Percentiles rank a stretch among this genome's conserved stretches.
Evolutionary conservation across 2,888 invertebrate genomes (phyloP).

Genomic region (Baccha elongata): DNA sequence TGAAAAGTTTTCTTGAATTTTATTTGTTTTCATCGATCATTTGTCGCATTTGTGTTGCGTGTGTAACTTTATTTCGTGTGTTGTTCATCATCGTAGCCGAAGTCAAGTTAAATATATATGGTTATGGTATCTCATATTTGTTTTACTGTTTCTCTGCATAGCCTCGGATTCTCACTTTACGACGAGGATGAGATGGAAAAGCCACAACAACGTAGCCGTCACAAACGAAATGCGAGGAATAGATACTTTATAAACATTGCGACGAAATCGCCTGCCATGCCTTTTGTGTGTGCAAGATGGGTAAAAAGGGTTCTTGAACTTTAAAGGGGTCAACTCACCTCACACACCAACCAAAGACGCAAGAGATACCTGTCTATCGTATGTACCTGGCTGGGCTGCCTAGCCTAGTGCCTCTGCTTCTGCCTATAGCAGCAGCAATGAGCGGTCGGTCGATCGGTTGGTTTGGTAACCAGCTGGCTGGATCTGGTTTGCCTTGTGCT

Average conservation of each 20-base stretch:
- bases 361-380: conserved; percentile 60
- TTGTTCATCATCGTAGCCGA: not conserved
- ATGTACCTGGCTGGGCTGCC: conserved; percentile 36
- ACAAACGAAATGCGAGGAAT: conserved; percentile 42
- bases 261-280: conserved; percentile 67
- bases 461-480: conserved; percentile 25
- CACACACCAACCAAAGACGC: conserved; percentile 47
- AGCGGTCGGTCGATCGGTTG: conserved; percentile 21
- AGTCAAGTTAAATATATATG: not conserved
- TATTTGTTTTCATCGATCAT: conserved; percentile 13
- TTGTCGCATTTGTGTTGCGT: conserved; percentile 22
- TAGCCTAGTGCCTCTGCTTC: conserved; percentile 3
- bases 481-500: conserved; percentile 63
- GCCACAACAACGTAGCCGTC: conserved; percentile 44
- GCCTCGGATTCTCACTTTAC: not conserved
- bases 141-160: conserved; percentile 15
- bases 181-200: conserved; percentile 25
- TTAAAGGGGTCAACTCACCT: conserved; percentile 72
- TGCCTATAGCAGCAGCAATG: conserved; percentile 1
- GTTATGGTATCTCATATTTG: conserved; percentile 6
- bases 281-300: conserved; percentile 67
- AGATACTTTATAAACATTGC: conserved; percentile 38
- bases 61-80: conserved; percentile 10
- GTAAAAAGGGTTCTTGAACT: conserved; percentile 73
- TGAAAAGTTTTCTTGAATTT: not conserved